Conservation (phyloP, 2,888 invertebrate species). For the Acleris laterana region DNA sequence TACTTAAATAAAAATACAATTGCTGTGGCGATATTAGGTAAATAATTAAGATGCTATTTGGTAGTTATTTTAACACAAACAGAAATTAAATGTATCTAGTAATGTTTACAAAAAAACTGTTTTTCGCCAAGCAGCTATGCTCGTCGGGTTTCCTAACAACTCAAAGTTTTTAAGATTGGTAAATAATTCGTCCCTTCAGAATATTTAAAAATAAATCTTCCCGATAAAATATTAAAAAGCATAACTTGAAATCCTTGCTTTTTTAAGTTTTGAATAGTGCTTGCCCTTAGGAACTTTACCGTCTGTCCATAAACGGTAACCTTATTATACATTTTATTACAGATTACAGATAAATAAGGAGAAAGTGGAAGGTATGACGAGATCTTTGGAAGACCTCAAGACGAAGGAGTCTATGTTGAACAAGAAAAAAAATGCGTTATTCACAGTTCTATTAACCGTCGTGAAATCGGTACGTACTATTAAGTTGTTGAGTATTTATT, state of each 20-base stretch:
- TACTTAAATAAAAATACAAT: neutral
- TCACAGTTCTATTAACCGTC: slow-evolving; percentile 6
- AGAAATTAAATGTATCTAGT: neutral
- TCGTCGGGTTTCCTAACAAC: neutral
- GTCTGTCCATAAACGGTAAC: neutral
- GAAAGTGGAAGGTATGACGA: slow-evolving; percentile 45
- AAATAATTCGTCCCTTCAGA: neutral
- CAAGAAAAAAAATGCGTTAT: slow-evolving; percentile 37
- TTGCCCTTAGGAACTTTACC: slow-evolving; percentile 5
- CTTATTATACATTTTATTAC: slow-evolving; percentile 30
- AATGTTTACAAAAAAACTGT: neutral
- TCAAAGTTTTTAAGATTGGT: neutral
- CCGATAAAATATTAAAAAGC: neutral
- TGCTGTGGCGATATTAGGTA: slow-evolving; percentile 28
- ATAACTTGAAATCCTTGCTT: neutral
- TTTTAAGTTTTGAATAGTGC: slow-evolving; percentile 7
- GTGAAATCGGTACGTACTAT: slow-evolving; percentile 22
- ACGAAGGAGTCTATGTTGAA: slow-evolving; percentile 42
- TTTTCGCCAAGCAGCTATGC: slow-evolving; percentile 12
- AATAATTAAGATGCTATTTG: slow-evolving; percentile 1
- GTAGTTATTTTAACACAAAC: neutral
- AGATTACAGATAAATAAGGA: slow-evolving; percentile 50
- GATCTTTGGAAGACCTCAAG: slow-evolving; percentile 40
- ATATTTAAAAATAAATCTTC: neutral
- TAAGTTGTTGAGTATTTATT: neutral